Evolutionary conservation across 2,888 invertebrate species (phyloP), one percentile per base, ranked within the genome.

Genomic region (Pediacus dermestoides): DNA sequence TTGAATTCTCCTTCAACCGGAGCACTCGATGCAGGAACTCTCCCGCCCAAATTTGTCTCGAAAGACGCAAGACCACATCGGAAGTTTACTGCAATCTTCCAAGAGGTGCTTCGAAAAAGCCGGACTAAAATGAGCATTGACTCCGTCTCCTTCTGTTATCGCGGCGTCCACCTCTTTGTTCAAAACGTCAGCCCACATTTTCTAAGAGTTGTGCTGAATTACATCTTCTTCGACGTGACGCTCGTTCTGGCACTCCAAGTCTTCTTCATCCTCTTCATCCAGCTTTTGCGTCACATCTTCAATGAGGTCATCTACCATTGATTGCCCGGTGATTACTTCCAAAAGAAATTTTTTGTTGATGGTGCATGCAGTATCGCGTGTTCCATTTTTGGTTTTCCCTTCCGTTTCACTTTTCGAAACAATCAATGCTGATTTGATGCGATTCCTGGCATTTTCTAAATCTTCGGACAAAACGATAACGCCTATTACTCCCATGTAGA

Each of bases 11-110:
- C 21, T 18, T 18, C 21, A 18, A n/a, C 21, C 6, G 21, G n/a
- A 18, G 21, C 6, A n/a, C 21, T 18, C n/a, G 21, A 18, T 18
- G 21, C 21, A 18, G 21, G 21, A n/a, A 18, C 21, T 18, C 21
- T 18, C n/a, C 21, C 21, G n/a, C 21, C 21, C 21, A 18, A 18
- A 18, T 18, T 18, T 18, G 21, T 18, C 21, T 18, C 21, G 21
- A 18, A 18, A 18, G n/a, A 18, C n/a, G n/a, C 21, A 18, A 18
- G 21, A 18, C 21, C 21, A 18, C 21, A 18, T 18, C 21, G 21
- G 21, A 18, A 18, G 21, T 7, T 18, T 6, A 18, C 6, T 18
- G 21, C 21, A 18, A 18, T 18, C 21, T 18, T 18, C n/a, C n/a
- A 18, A 18, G 21, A 18, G 21, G n/a, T 18, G 21, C n/a, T 18